phyloP scores from a whole-genome alignment of 2,797 vertebrate genomes.

The Orestias chungarensis region DNA sequence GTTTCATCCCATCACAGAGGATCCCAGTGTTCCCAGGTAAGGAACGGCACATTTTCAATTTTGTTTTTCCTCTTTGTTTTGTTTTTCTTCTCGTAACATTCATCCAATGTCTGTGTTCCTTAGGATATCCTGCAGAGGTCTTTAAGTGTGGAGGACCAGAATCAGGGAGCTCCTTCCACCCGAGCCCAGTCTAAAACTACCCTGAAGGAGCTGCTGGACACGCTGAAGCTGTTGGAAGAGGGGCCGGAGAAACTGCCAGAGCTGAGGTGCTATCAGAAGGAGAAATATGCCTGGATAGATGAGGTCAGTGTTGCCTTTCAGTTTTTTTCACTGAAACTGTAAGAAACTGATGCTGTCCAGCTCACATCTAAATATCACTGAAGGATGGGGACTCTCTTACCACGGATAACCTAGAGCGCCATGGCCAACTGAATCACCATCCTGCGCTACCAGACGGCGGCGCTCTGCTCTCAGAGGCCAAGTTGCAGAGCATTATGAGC shows the following conservation, averaged over 20 bases:
- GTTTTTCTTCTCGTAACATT: neutral
- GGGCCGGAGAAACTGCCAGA: slow-evolving; percentile 83
- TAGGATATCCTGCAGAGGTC: slow-evolving; percentile 78
- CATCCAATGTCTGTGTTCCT: neutral
- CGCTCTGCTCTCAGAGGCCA: slow-evolving; percentile 91
- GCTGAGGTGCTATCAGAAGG: slow-evolving; percentile 76
- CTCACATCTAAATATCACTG: neutral
- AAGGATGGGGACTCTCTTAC: slow-evolving; percentile 88
- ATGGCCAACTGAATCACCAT: slow-evolving; percentile 83
- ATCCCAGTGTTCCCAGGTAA: slow-evolving; percentile 78
- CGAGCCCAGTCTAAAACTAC: slow-evolving; percentile 84
- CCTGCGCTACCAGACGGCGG: slow-evolving; percentile 78
- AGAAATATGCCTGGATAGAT: slow-evolving; percentile 86
- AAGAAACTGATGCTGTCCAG: neutral
- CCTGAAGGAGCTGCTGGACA: slow-evolving; percentile 89
- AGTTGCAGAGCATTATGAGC: slow-evolving; percentile 93
- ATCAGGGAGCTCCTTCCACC: slow-evolving; percentile 57
- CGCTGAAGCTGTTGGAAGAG: slow-evolving; percentile 88
- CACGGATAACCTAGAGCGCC: slow-evolving; percentile 89
- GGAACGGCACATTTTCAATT: neutral
- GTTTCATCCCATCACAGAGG: slow-evolving; percentile 64
- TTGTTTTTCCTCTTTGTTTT: neutral
- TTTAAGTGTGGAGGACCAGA: slow-evolving; percentile 74
- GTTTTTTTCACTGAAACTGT: neutral
- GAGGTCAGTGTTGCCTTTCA: slow-evolving; percentile 73